Base-by-base conservation (phyloP, 2,888 invertebrate genomes). In the Oscheius onirici region DNA sequence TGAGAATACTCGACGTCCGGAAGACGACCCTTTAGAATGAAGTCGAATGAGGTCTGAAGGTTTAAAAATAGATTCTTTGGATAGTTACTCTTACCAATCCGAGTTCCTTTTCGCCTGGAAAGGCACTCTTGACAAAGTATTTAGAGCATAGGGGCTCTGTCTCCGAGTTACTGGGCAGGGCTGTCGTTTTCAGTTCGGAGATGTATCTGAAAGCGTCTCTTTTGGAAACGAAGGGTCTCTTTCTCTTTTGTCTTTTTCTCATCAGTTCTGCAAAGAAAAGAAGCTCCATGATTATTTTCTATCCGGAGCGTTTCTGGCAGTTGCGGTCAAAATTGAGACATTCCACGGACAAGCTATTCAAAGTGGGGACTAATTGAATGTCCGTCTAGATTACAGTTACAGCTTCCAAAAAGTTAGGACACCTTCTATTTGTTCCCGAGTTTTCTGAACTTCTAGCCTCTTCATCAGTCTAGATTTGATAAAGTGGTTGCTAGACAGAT, bases 141-240 rank as follows among this genome's bases (percentile, higher is more conserved):
- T 54, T 52, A 1, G 28, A 24, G 28, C 63, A 63, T 5, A 26
- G 63, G n/a, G 63, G 63, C 17, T 49, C 34, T 1, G 24, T 26
- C 8, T 13, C 46, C 17, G 24, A 26, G n/a, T 17, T 28, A 46
- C n/a, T 28, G 15, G 49, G 49, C 15, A 28, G 34, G 13, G 28
- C 22, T 15, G 28, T 49, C 17, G n/a, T 26, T 26, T 28, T 49
- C 26, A 49, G n/a, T 17, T 49, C 26, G 8, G 49, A 49, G 20
- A 58, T 46, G 15, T 52, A 41, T 6, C 57, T 55, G 22, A 46
- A 68, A 26, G 17, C 1, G 5, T 43, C 8, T 54, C 22, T 51
- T 40, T 66, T 51, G 1, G 55, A 28, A 44, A 68, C 57, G 68
- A 55, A 58, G 52, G 15, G 28, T 10, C 49, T 68, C 41, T 1